Percentiles rank a stretch among this genome's conserved stretches.
phyloP scores from a whole-genome alignment of 1,140 invertebrate species.

The Aphaenogaster ashmeadi region DNA sequence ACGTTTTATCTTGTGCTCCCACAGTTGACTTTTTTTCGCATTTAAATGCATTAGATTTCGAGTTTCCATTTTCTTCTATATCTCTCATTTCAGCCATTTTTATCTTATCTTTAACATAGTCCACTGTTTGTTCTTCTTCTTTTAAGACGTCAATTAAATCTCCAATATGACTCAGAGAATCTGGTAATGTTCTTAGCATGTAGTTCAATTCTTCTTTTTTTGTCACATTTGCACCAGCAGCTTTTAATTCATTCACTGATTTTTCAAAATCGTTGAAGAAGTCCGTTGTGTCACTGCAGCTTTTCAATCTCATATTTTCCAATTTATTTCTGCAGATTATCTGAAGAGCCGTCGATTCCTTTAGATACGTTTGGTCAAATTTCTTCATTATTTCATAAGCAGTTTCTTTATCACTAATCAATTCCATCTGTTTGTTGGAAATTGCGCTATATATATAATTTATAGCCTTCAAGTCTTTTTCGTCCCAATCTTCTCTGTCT shows the following conservation, averaged over 20 bases:
- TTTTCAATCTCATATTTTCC: constrained; percentile 50
- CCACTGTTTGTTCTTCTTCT: constrained; percentile 46
- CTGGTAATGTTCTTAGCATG: constrained; percentile 38
- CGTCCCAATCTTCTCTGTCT: no score
- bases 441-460: no score
- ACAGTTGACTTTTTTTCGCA: background rate
- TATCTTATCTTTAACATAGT: constrained; percentile 53
- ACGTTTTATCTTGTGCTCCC: constrained; percentile 20
- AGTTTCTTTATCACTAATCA: background rate
- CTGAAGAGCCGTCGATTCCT: constrained; percentile 51
- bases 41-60: background rate
- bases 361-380: constrained; percentile 36
- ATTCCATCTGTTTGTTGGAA: no score
- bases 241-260: constrained; percentile 77
- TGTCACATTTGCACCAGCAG: constrained; percentile 75
- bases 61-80: background rate
- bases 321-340: constrained; percentile 43
- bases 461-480: no score
- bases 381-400: constrained; percentile 54
- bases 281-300: constrained; percentile 48
- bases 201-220: constrained; percentile 81
- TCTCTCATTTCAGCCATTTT: constrained; percentile 15
- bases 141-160: constrained; percentile 58
- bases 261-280: constrained; percentile 80
- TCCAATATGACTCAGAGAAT: constrained; percentile 32